Base-by-base conservation (phyloP, 2,797 vertebrate species). In the Helarctos malayanus region DNA sequence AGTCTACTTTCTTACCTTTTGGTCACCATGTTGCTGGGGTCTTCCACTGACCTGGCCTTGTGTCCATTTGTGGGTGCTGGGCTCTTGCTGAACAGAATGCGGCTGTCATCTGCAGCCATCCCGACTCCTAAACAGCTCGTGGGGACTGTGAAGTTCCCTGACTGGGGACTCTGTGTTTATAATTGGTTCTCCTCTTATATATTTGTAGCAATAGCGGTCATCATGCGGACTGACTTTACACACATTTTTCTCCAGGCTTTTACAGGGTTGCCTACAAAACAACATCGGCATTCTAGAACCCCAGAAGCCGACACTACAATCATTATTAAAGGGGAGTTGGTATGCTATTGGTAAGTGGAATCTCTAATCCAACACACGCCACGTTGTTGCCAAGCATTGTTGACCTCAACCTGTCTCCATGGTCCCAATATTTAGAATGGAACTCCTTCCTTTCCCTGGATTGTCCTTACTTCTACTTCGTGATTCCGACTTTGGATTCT, bases 381-480 rank as follows among this genome's bases (percentile, higher is more conserved):
- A 59, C 16, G 14, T 65, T 80, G 52, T 63, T 89, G 56, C 54
- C 68, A 69, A 45, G 38, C 14, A 0, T 18, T 75, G 41, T 10
- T 52, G 19, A 96, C 25, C 38, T 94, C 68, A 91, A 45, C 54
- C 57, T 85, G 10, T 87, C 18, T 61, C 68, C 16, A 87, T 2
- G 7, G 29, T 56, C 59, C 49, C 27, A 63, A 61, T 41, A 73
- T 93, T 75, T 80, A 83, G 41, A 91, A 94, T 29, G 32, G 52
- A 87, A 65, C 14, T 54, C 32, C 45, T 65, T 87, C 61, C 23
- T 9, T 95, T 92, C 9, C n/a, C 23, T 68, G 32, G 4, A 27
- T 88, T 93, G 63, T 92, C 61, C 56, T 95, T 76, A 95, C 86
- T 92, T 95, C 63, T 63, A 75, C 49, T 47, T 87, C 88, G 41